phyloP scores from a whole-genome alignment of 2,888 invertebrate species.

The Phengaris arion region DNA sequence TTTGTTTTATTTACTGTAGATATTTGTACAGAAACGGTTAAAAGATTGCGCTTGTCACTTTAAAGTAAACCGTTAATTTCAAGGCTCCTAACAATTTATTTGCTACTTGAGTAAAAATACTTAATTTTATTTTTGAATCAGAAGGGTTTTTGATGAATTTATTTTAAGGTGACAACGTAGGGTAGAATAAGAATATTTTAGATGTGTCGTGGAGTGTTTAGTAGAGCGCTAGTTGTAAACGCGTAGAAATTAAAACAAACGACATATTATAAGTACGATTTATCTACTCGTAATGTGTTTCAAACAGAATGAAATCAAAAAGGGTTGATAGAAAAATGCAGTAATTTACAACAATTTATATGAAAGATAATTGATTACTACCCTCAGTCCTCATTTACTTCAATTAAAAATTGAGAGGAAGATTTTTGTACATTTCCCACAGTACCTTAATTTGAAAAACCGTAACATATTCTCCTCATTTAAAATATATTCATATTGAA shows the following conservation, averaged over 20 bases:
- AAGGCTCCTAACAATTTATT: not conserved
- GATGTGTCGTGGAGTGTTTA: not conserved
- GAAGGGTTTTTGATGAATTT: not conserved
- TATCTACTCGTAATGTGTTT: not conserved
- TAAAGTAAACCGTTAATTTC: not conserved
- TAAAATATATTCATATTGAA: not conserved
- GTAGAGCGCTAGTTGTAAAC: slow-evolving; percentile 23
- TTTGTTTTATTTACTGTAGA: not conserved
- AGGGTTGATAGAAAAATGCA: not conserved
- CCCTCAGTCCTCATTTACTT: no score
- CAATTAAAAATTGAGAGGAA: not conserved
- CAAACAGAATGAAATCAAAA: not conserved
- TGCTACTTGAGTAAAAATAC: not conserved
- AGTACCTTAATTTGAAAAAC: not conserved
- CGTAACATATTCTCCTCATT: not conserved
- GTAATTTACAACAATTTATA: not conserved
- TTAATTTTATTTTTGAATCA: not conserved
- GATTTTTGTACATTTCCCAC: not conserved
- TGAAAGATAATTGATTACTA: no score
- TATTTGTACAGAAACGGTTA: not conserved
- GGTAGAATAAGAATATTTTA: not conserved
- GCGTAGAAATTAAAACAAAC: not conserved
- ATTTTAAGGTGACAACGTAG: slow-evolving; percentile 4
- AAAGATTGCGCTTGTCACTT: not conserved
- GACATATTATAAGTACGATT: not conserved